A percentile compares a stretch with the other conserved stretches of the same genome.
These are phyloP conservation scores for Aegithalos caudatus DNA, from an alignment of 2,113 vertebrate genomes.

Conservation along the genomic window DNA sequence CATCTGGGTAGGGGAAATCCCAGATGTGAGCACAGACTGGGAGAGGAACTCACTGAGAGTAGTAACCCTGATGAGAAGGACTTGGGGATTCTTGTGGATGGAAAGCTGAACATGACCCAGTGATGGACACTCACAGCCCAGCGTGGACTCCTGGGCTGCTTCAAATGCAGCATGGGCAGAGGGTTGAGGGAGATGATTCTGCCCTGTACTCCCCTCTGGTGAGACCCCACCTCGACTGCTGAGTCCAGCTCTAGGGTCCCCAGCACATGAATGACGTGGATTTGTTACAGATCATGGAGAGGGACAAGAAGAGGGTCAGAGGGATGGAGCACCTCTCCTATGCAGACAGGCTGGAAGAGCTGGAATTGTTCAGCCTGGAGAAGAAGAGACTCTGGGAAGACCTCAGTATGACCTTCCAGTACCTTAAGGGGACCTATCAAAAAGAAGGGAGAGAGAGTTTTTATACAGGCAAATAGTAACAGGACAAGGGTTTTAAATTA, in stretches of 20 bases:
- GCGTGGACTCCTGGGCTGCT: neutral
- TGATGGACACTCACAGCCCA: neutral
- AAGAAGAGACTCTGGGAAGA: neutral
- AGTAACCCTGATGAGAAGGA: neutral
- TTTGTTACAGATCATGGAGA: neutral
- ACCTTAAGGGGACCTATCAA: neutral
- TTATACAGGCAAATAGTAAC: neutral
- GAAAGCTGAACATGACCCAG: neutral
- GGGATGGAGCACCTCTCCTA: neutral
- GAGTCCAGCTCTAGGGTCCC: no score
- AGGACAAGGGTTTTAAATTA: neutral
- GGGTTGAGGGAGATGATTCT: neutral
- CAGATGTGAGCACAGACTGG: neutral
- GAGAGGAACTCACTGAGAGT: neutral
- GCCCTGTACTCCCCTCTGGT: neutral
- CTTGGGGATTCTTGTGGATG: neutral
- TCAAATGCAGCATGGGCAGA: neutral
- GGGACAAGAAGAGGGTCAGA: neutral
- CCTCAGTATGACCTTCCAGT: neutral
- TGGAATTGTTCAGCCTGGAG: neutral
- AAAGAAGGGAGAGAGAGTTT: neutral
- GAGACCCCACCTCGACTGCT: neutral
- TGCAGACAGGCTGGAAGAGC: neutral
- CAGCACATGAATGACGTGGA: fast-evolving
- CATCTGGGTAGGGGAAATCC: neutral